Evolutionary conservation across 2,888 invertebrate genomes (phyloP), one percentile per base, ranked within the genome.

Genomic region (Blera fallax): DNA sequence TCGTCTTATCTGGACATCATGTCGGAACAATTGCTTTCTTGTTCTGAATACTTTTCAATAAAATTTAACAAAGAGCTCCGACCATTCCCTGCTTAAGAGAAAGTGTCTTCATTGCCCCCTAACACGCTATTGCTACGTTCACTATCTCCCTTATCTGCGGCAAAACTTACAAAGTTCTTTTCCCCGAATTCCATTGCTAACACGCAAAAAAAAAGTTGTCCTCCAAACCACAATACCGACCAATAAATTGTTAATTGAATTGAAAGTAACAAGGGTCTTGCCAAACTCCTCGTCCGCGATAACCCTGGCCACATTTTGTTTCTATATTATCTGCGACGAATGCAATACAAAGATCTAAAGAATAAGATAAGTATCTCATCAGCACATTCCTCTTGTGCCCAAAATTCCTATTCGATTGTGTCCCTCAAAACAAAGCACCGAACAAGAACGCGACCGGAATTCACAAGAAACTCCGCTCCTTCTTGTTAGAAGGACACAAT

Each of bases 331-430:
- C 56, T 16, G 32, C 48, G 27, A 56, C 43, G 50, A 56, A 7
- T 11, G 11, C 24, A 11, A 18, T 50, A 32, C 14, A 34, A 37
- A 60, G 24, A 21, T 6, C 21, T 50, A 50, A 64, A 16, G n/a
- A 67, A 52, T 3, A 52, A 64, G 64, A 78, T 78, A 78, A 60
- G 43, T 40, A 40, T 40, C 24, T 24, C 40, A 10, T 37, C n/a
- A 77, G 48, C 69, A 14, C 50, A 69, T 69, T 78, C 62, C 40
- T 64, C 32, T 50, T 78, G 7, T 67, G 27, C 24, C 32, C 69
- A 18, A 65, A 72, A 65, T 79, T 79, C 72, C 64, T 58, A 37
- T 37, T 21, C 64, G 43, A 62, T 37, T 69, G 69, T 77, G 67
- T 43, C 18, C 11, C 27, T 37, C 27, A 40, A 72, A 65, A 56